Percentiles rank a stretch among this genome's conserved stretches.
Conservation (phyloP, 2,113 vertebrate genomes). For the Caloenas nicobarica region DNA sequence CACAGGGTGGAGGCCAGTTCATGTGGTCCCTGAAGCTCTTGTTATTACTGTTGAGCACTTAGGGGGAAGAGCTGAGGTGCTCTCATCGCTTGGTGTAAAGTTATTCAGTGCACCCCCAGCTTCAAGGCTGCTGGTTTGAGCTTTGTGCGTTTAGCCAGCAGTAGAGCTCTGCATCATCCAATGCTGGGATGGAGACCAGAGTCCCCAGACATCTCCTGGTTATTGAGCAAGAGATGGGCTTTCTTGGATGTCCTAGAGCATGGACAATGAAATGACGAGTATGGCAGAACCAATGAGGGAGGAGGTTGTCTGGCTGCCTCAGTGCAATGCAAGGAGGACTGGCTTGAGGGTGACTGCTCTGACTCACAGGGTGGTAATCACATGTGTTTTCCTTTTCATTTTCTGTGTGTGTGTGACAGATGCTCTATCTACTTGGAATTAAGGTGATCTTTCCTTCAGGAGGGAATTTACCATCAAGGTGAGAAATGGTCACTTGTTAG, state of each 20-base stretch:
- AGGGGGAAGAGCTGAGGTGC: neutral
- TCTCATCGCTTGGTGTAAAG: neutral
- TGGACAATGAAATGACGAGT: rapidly evolving
- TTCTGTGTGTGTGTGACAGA: neutral
- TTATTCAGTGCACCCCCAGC: neutral
- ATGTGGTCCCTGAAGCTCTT: neutral
- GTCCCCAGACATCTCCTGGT: neutral
- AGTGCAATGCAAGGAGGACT: neutral
- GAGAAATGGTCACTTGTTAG: neutral
- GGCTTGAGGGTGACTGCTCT: neutral
- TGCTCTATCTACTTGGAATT: neutral
- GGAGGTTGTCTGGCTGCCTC: neutral
- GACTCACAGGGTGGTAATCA: rapidly evolving
- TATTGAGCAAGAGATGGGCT: neutral
- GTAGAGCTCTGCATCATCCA: neutral
- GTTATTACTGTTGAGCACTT: neutral
- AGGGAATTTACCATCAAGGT: neutral
- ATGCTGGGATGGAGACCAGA: neutral
- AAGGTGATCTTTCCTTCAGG: neutral
- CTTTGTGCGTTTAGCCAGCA: neutral
- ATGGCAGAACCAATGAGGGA: neutral
- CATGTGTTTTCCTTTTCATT: neutral
- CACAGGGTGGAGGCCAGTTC: neutral
- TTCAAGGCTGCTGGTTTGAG: neutral
- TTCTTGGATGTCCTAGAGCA: neutral